Conservation (phyloP, 2,797 vertebrate genomes). For the Macropus fuliginosus region DNA sequence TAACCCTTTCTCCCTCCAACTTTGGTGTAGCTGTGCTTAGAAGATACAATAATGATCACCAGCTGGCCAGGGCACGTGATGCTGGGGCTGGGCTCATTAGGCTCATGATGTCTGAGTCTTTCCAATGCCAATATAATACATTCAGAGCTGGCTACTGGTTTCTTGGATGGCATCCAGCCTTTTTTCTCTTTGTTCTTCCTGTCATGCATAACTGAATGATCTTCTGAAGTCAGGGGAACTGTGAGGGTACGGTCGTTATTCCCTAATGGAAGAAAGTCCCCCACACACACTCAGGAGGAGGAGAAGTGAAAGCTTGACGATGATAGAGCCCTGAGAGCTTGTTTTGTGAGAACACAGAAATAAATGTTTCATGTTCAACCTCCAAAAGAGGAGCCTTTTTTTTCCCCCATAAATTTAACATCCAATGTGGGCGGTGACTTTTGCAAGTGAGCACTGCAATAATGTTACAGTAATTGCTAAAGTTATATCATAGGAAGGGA, state of each 20-base stretch:
- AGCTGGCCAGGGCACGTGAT: background rate
- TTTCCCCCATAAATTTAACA: background rate
- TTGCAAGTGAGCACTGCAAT: background rate
- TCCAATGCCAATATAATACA: background rate
- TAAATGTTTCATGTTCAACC: background rate
- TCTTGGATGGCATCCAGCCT: background rate
- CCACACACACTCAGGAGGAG: background rate
- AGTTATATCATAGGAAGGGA: background rate
- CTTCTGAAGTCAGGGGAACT: background rate
- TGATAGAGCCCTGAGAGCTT: background rate
- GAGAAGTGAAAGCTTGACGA: background rate
- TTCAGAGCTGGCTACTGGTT: background rate
- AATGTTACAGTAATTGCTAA: background rate
- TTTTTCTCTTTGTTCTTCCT: background rate
- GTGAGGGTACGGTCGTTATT: background rate
- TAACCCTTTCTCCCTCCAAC: background rate
- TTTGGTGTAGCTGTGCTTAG: background rate
- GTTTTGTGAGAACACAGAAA: background rate
- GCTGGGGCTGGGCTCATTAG: background rate
- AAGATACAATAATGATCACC: background rate
- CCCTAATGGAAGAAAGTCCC: background rate
- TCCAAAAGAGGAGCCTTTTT: background rate
- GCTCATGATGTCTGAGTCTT: background rate
- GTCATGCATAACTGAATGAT: background rate
- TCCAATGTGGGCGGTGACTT: background rate